These are phyloP conservation scores for Leptopilina myrica DNA, from an alignment of 2,888 invertebrate genomes.

Conservation along the genomic window DNA sequence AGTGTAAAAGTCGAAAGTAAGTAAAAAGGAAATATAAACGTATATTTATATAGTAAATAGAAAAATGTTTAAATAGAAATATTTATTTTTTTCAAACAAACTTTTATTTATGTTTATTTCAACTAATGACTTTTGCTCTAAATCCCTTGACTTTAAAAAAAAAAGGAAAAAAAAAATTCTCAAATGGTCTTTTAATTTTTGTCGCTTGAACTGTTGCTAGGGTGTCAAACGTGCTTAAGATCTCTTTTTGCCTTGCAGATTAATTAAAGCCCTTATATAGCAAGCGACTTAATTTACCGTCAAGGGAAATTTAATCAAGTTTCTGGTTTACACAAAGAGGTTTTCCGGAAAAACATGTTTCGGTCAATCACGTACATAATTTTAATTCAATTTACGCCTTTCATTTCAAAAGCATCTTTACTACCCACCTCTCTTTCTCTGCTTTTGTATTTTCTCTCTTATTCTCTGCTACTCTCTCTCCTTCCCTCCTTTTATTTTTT, in stretches of 20 bases:
- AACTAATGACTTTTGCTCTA: slow-evolving; percentile 25
- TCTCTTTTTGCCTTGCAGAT: not conserved
- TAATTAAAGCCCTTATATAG: slow-evolving; percentile 12
- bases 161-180: not conserved
- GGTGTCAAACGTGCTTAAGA: not conserved
- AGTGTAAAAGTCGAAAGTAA: not conserved
- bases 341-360: not conserved
- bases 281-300: slow-evolving; percentile 1
- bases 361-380: slow-evolving; percentile 1
- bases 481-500: too few relatives aligned
- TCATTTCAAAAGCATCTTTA: too few relatives aligned
- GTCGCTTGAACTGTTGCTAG: not conserved
- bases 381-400: slow-evolving; percentile 1
- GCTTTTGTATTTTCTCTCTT: too few relatives aligned
- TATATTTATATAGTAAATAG: not conserved
- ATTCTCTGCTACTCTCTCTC: too few relatives aligned
- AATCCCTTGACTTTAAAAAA: slow-evolving; percentile 3
- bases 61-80: not conserved
- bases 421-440: too few relatives aligned
- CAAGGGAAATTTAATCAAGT: slow-evolving; percentile 27
- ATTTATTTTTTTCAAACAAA: not conserved
- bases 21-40: too few relatives aligned
- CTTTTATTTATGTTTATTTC: not conserved
- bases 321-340: slow-evolving; percentile 21
- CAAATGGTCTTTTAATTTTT: slow-evolving; percentile 15